Evolutionary conservation across 2,888 invertebrate genomes (phyloP), one percentile per base, ranked within the genome.

Genomic region (Dicycla oo): DNA sequence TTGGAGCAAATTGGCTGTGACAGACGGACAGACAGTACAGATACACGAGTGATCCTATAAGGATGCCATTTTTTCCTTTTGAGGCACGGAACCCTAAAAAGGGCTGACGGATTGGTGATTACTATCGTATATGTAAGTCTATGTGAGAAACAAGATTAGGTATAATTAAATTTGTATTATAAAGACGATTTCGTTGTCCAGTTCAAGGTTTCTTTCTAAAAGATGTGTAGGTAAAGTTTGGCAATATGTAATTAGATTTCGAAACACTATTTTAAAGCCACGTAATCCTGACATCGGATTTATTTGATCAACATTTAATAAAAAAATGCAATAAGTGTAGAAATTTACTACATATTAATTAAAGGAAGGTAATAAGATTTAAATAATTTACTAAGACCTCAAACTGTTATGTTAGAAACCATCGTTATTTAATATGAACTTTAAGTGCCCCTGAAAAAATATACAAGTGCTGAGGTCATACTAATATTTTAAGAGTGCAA

Each of bases 151-250:
- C 0, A 60, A 30, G 4, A 68, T 75, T 30, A 75, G 34, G 11
- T 30, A 45, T 54, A 67, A 74, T 72, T 54, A 47, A 53, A 45
- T 53, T 47, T 63, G 4, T 47, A 53, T 75, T 58, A n/a, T 68
- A 68, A 23, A 73, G 30, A 30, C 68, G 53, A 60, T 47, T 53
- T 23, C 26, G 3, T 11, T 47, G 51, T 23, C 8, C 20, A 53
- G 8, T 40, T 54, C 75, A 74, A 75, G 75, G 74, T 49, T 60
- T 68, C 18, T 47, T 34, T 68, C 30, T n/a, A 60, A 75, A 75
- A 60, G 23, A 74, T 49, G 30, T 60, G 47, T 68, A 26, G 8
- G 7, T 40, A 30, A 13, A 3, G 15, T 66, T 67, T 67, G 8
- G 57, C 34, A 75, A 68, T 11, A 63, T 3, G 26, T 65, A 34